Conservation (phyloP, 2,113 vertebrate genomes). For the Bubo blakistoni region DNA sequence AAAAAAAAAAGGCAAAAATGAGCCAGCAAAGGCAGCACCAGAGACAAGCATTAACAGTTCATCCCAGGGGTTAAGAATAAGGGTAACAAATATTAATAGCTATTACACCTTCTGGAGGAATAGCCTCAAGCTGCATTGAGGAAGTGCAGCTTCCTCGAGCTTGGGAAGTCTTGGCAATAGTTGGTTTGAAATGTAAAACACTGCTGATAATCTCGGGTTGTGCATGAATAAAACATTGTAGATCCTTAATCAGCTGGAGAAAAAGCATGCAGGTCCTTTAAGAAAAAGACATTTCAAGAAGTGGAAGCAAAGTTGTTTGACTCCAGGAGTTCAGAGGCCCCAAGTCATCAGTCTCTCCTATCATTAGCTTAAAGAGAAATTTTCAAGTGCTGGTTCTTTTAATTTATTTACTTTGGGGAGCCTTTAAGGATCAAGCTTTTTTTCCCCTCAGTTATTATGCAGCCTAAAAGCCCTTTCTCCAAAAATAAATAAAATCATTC, state of each 20-base stretch:
- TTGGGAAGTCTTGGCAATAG: neutral
- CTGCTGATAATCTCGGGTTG: neutral
- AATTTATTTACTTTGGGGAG: constrained; percentile 43
- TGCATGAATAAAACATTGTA: constrained; percentile 48
- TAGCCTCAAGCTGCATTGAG: neutral
- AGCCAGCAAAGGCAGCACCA: neutral
- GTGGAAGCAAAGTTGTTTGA: neutral
- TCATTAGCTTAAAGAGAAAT: constrained; percentile 11
- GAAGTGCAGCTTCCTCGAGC: neutral
- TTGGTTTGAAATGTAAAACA: constrained; percentile 44
- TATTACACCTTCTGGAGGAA: constrained; percentile 34
- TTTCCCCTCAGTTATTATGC: neutral
- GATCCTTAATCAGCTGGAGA: constrained; percentile 3
- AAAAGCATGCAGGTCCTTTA: neutral
- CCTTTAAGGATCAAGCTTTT: constrained; percentile 8
- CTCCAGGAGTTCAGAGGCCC: neutral
- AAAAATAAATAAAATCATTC: constrained; percentile 35
- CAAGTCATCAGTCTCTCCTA: neutral
- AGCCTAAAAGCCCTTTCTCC: constrained; percentile 16
- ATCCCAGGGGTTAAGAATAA: constrained; percentile 22
- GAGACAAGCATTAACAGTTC: neutral
- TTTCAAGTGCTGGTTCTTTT: constrained; percentile 23
- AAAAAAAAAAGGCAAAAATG: neutral
- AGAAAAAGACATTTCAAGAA: constrained; percentile 12
- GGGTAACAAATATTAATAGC: neutral